A percentile compares a stretch with the other conserved stretches of the same genome.
These are phyloP conservation scores for Australoheros facetus DNA, from an alignment of 2,797 vertebrate genomes.

Conservation along the genomic window DNA sequence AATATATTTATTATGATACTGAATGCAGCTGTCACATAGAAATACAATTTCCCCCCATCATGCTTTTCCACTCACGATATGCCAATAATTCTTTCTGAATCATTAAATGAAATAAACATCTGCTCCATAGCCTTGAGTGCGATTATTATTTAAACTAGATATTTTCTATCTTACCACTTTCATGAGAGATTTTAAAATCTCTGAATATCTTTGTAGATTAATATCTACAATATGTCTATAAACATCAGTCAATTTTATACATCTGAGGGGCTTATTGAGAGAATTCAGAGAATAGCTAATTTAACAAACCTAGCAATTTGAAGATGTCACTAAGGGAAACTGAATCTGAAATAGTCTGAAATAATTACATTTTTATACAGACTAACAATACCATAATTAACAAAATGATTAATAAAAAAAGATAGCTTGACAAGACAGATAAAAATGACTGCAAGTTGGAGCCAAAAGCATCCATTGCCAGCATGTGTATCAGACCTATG, in stretches of 20 bases:
- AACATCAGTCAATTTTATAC: background rate
- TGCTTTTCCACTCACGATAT: constrained; percentile 9
- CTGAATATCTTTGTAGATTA: constrained; percentile 20
- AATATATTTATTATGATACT: background rate
- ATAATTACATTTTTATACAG: background rate
- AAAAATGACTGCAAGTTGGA: background rate
- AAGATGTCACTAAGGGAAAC: background rate
- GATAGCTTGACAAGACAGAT: background rate
- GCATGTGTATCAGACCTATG: background rate
- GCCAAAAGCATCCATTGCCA: background rate
- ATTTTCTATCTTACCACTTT: constrained; percentile 15
- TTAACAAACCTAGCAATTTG: background rate
- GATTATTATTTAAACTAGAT: constrained; percentile 42
- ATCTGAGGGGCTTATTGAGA: background rate
- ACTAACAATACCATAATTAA: background rate
- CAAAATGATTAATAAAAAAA: background rate
- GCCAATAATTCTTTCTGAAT: constrained; percentile 42
- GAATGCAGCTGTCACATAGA: constrained; percentile 6
- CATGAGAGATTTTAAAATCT: background rate
- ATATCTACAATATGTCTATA: constrained; percentile 6
- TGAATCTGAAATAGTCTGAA: background rate
- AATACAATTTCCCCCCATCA: constrained; percentile 4
- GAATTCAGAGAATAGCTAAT: background rate
- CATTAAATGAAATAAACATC: constrained; percentile 49
- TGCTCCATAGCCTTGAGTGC: constrained; percentile 32